phyloP scores from a whole-genome alignment of 2,113 vertebrate genomes.

The Ctenodactylus gundi region DNA sequence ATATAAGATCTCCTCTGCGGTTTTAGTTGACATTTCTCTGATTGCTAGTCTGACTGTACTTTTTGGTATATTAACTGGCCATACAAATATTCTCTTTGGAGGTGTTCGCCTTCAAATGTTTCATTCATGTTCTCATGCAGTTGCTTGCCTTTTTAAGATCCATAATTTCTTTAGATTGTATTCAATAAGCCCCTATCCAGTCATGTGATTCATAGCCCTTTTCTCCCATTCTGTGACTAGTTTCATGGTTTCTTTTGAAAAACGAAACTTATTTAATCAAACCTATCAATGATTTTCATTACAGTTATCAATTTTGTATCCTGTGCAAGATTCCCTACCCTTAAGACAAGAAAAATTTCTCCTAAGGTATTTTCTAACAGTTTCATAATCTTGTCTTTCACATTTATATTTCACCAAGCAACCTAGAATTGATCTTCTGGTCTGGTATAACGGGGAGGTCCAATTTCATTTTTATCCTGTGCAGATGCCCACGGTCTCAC shows the following conservation, averaged over 20 bases:
- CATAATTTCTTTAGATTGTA: neutral
- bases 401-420: neutral
- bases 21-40: neutral
- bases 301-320: neutral
- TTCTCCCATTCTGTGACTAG: neutral
- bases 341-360: neutral
- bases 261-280: neutral
- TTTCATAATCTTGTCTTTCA: neutral
- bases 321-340: neutral
- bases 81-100: neutral
- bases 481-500: neutral
- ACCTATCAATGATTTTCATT: neutral
- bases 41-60: neutral
- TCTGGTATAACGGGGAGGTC: neutral
- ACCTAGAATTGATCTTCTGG: neutral
- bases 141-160: neutral
- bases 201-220: neutral
- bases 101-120: neutral
- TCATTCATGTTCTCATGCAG: neutral
- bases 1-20: neutral
- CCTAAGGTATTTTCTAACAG: neutral
- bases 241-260: neutral
- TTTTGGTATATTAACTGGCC: neutral
- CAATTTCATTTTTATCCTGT: neutral
- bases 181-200: neutral